Evolutionary conservation across 2,888 invertebrate genomes (phyloP), one percentile per base, ranked within the genome.

Genomic region (Ophioninae sp.): DNA sequence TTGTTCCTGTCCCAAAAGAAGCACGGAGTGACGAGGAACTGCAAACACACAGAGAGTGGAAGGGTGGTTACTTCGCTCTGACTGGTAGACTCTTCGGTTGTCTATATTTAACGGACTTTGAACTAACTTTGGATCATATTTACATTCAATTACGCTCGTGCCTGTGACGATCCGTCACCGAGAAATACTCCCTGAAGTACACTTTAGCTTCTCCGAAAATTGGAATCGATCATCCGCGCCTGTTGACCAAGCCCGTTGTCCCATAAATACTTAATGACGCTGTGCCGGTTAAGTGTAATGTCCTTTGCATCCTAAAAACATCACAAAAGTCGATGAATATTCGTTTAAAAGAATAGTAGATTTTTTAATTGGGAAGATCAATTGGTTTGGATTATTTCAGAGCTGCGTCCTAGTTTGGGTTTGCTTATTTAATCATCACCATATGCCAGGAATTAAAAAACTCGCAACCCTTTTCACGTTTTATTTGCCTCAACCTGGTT

Each of bases 21-120:
- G 51, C 51, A n/a, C 74, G 58, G 39, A 61, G 58, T 73, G 80
- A 83, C 56, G 78, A 78, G 81, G 78, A 81, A 81, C 71, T 58
- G 81, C 81, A 81, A 83, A 81, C 76, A 78, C 44, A 44, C 61
- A 69, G 56, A 44, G 59, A 23, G 69, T 20, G 23, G 13, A 23
- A 56, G 67, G 44, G 23, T 39, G 51, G 37, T 71, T 61, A 65
- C 74, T 78, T 41, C 59, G 69, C 78, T 69, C 81, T 61, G 65
- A 65, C 64, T 74, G 59, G 64, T 22, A 74, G 65, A 84, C 86
- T 86, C 83, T 68, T 84, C 77, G 81, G 87, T 88, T 89, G 88
- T 89, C 88, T 90, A 89, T 89, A 89, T 89, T 89, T 88, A 88
- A 89, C 81, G 79, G 85, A 88, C 87, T 89, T 88, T 87, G 85